Percentiles rank a stretch among this genome's conserved stretches.
These are phyloP conservation scores for Enteromius mattozi DNA, from an alignment of 2,797 vertebrate species.

Conservation along the genomic window DNA sequence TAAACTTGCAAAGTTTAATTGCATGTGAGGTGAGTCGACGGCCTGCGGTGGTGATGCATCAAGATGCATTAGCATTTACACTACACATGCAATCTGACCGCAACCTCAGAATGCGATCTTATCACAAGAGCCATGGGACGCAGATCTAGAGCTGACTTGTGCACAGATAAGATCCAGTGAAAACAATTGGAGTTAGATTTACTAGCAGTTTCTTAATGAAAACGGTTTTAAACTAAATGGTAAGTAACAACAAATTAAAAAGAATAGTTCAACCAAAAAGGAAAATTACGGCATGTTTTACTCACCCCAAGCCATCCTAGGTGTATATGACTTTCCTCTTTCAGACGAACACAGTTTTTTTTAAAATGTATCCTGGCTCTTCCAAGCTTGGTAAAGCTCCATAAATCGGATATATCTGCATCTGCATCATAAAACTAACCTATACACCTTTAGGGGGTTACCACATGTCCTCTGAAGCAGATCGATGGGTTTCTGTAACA, in stretches of 20 bases:
- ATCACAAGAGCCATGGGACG: not conserved
- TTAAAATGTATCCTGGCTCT: too few relatives aligned
- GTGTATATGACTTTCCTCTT: too few relatives aligned
- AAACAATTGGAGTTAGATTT: not conserved
- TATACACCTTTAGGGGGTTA: too few relatives aligned
- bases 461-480: too few relatives aligned
- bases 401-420: too few relatives aligned
- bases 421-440: too few relatives aligned
- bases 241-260: not conserved
- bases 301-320: too few relatives aligned
- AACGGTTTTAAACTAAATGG: not conserved
- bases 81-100: not conserved
- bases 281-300: too few relatives aligned
- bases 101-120: not conserved
- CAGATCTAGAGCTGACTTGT: not conserved
- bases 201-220: not conserved
- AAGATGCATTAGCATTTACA: conserved; percentile 5
- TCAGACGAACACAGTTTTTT: too few relatives aligned
- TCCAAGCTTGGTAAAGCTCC: too few relatives aligned
- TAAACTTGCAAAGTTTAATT: conserved; percentile 20
- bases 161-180: not conserved
- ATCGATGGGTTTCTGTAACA: too few relatives aligned
- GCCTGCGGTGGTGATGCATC: conserved; percentile 3
- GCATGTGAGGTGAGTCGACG: not conserved
- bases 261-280: too few relatives aligned